Evolutionary conservation across 2,113 vertebrate species (phyloP), one percentile per base, ranked within the genome.

Genomic region (Climacteris rufus): DNA sequence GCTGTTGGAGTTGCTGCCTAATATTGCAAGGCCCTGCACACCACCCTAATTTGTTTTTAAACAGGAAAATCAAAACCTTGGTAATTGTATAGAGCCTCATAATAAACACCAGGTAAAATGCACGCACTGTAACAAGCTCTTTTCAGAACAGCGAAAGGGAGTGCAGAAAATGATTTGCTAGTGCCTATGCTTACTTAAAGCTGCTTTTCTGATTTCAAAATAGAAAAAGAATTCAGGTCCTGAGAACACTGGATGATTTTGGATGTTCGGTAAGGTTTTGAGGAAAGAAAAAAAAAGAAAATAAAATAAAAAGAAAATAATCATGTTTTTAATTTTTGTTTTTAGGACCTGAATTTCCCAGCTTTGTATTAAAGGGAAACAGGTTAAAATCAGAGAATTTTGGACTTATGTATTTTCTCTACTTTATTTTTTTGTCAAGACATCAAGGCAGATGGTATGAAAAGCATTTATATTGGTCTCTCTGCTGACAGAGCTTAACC

Each of bases 391-490:
- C 65, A 50, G 60, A 69, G 42, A 81, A 42, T 77, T 97, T 88
- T 85, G 49, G 68, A 92, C 60, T 72, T 88, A 77, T 18, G 10
- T 82, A 83, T 70, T 97, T 94, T 95, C 39, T 95, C 45, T 50
- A 89, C 42, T 89, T 94, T 95, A 54, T 77, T 94, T 87, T 94
- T 88, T 96, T 95, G 47, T 94, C 59, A 89, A 94, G 77, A 83
- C 79, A 80, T 96, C 20, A 80, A 97, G 94, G 90, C 93, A 97
- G 96, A 97, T 94, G 91, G 91, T 94, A 96, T 97, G 97, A 96
- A 96, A 98, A 97, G 90, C 89, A 86, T 97, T 98, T 97, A 88
- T 97, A 94, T 85, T 97, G 93, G 91, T 97, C 90, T 97, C 90
- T 92, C 78, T 97, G 92, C 93, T 97, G 91, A 97, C 1, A 5